These are phyloP conservation scores for Helleia helle DNA, from an alignment of 2,888 invertebrate genomes.

Conservation along the genomic window DNA sequence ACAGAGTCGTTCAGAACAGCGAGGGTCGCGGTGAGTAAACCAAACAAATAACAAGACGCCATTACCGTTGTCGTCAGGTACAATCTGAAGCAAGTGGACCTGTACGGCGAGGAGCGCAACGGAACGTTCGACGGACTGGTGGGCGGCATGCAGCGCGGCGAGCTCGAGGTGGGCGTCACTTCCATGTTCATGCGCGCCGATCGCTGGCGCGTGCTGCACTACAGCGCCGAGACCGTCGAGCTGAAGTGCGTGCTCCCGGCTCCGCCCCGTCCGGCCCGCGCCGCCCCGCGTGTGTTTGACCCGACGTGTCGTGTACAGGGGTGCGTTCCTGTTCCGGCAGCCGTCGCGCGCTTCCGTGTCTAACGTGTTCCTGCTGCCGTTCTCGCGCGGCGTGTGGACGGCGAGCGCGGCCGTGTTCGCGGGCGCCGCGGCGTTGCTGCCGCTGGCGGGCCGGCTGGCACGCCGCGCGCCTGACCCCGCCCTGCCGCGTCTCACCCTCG, in stretches of 20 bases:
- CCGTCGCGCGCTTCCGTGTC: constrained; percentile 75
- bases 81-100: constrained; percentile 41
- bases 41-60: too few relatives aligned
- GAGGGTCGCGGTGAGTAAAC: too few relatives aligned
- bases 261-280: too few relatives aligned
- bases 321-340: constrained; percentile 75
- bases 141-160: constrained; percentile 69
- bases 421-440: constrained; percentile 26
- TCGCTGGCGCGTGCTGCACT: constrained; percentile 65
- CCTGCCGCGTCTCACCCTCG: constrained; percentile 29
- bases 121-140: constrained; percentile 73
- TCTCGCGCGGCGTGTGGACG: constrained; percentile 73
- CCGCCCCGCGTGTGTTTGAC: too few relatives aligned
- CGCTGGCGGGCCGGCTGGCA: constrained; percentile 29
- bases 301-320: too few relatives aligned
- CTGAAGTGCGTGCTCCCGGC: constrained; percentile 21
- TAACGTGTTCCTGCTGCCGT: constrained; percentile 76
- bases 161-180: constrained; percentile 62
- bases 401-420: constrained; percentile 30
- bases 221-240: constrained; percentile 65
- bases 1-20: too few relatives aligned
- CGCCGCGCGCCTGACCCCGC: constrained; percentile 18
- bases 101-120: constrained; percentile 71
- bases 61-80: too few relatives aligned
- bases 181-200: constrained; percentile 75